Evolutionary conservation across 2,797 vertebrate species (phyloP).

Genomic region (Tiaroga cobitis): DNA sequence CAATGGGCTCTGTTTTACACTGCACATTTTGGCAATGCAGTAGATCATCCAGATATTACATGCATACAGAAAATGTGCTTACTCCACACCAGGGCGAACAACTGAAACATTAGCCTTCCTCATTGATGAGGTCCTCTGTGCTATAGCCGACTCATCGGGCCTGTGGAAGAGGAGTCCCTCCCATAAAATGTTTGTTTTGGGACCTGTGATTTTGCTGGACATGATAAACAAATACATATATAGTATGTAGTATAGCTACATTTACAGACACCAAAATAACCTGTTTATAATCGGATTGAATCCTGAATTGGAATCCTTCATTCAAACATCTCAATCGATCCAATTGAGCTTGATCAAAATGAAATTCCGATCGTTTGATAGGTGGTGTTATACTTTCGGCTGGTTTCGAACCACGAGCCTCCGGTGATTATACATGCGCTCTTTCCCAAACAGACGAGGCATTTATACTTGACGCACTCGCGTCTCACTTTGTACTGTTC

Average conservation of each 20-base stretch:
- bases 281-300: not conserved
- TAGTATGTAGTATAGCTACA: not conserved
- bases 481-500: too few species aligned
- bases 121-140: not conserved
- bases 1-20: not conserved
- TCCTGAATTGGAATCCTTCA: not conserved
- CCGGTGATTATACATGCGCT: fast-evolving
- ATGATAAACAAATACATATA: not conserved
- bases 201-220: not conserved
- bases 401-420: too few species aligned
- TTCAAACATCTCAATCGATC: not conserved
- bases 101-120: not conserved
- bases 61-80: conserved; percentile 13
- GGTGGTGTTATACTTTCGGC: not conserved
- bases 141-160: not conserved
- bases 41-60: conserved; percentile 20
- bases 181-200: not conserved
- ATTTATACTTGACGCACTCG: too few species aligned
- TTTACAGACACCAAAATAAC: not conserved
- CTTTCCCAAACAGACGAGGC: too few species aligned
- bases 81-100: not conserved
- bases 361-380: not conserved
- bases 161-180: not conserved
- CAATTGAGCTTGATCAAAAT: not conserved
- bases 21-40: not conserved